Percentiles rank a stretch among this genome's conserved stretches.
Evolutionary conservation across 2,888 invertebrate genomes (phyloP).

Genomic region (Masnerella sp.): DNA sequence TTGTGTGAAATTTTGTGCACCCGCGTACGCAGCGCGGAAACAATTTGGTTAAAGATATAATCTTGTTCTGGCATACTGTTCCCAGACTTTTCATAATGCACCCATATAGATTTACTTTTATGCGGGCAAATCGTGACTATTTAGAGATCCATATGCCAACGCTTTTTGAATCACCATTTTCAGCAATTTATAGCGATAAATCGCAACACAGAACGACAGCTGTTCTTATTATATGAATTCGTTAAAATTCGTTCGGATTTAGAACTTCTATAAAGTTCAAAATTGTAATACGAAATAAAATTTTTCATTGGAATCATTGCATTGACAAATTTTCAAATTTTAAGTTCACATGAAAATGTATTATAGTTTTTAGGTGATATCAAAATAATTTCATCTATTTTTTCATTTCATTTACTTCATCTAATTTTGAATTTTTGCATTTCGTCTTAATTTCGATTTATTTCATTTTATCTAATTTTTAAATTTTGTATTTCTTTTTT

Average conservation of each 20-base stretch:
- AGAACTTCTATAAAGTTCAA: too few relatives aligned
- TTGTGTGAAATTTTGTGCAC: conserved; percentile 25
- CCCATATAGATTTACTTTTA: conserved; percentile 48
- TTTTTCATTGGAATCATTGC: too few relatives aligned
- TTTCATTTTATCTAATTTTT: too few relatives aligned
- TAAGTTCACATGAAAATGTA: background rate
- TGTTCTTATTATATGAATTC: too few relatives aligned
- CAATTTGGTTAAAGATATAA: conserved; percentile 18
- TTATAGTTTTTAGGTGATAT: background rate
- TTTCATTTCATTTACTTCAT: too few relatives aligned
- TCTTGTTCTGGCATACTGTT: conserved; percentile 30
- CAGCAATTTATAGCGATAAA: conserved; percentile 35
- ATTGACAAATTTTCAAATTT: too few relatives aligned
- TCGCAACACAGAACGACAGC: conserved; percentile 26
- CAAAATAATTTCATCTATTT: too few relatives aligned
- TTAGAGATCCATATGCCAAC: conserved; percentile 27
- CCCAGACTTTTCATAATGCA: conserved; percentile 47
- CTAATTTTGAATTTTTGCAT: too few relatives aligned
- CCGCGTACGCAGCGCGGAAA: conserved; percentile 15
- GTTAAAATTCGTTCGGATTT: too few relatives aligned
- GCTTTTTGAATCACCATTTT: conserved; percentile 25
- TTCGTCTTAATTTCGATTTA: too few relatives aligned
- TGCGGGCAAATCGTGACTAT: conserved; percentile 42
- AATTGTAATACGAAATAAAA: too few relatives aligned
- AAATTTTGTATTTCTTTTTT: too few relatives aligned